Base-by-base conservation (phyloP, 2,888 invertebrate species). In the Epistrophe grossulariae region DNA sequence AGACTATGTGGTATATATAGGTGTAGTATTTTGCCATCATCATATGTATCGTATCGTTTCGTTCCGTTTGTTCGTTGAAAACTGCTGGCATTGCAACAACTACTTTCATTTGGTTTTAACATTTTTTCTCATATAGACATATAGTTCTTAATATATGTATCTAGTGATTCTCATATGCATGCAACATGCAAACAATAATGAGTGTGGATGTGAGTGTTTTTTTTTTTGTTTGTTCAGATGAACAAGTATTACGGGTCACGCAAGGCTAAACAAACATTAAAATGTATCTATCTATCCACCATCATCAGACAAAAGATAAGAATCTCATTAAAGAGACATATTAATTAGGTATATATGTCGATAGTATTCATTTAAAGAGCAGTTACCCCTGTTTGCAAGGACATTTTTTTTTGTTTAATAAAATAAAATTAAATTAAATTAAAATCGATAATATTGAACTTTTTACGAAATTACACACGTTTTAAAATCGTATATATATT, bases 211-310 rank as follows among this genome's bases (percentile, higher is more conserved):
- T 64, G 6, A n/a, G 9, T 43, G 50, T 45, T 60, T 59, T 50
- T 17, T 57, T 59, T 40, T 40, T 28, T n/a, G n/a, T n/a, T n/a
- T n/a, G n/a, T 13, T 43, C n/a, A 68, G 43, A 35, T 68, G 55
- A 38, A 66, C 4, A 68, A 82, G 43, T 48, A 31, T 60, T 66
- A 64, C 71, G 74, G 76, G 85, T 71, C 73, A 87, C 74, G 71
- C 74, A 85, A 82, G 82, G 74, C 59, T 82, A 82, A 76, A 35
- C 55, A 79, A 82, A 87, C 72, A 82, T 55, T 31, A 82, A 79
- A 79, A 72, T 66, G 50, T 57, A 73, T 24, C 24, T 55, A 31
- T 31, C 35, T 35, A 35, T 6, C 24, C 6, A 28, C 62, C 85
- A 59, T 76, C 79, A 62, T 70, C 73, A 78, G 74, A 64, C 79